Conservation (phyloP, 2,113 vertebrate genomes). For the Hippotragus niger region DNA sequence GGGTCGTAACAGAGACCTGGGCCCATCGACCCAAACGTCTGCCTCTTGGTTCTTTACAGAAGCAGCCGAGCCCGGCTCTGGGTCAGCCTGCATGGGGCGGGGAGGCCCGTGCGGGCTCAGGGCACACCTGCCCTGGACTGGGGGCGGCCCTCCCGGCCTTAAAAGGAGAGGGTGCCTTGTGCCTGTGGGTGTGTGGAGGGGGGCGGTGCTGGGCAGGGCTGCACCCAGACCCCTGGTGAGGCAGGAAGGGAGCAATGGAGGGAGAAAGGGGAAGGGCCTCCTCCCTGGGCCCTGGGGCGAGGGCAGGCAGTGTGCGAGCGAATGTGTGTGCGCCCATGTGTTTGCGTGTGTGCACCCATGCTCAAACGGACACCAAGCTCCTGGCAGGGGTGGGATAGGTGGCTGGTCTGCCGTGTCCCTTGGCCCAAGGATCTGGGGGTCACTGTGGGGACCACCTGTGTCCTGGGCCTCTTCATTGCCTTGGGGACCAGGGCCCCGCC, state of each 20-base stretch:
- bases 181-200: not conserved
- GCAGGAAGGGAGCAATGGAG: not conserved
- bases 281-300: not conserved
- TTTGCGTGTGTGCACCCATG: accelerated
- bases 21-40: not conserved
- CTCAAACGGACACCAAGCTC: accelerated
- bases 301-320: not conserved
- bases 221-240: not conserved
- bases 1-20: not conserved
- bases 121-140: not conserved
- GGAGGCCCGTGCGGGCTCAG: not conserved
- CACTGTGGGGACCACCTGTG: not conserved
- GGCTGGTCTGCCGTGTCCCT: not conserved
- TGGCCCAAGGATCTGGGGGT: not conserved
- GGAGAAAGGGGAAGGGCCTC: not conserved
- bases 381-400: not conserved
- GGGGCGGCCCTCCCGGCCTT: not conserved
- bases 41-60: not conserved
- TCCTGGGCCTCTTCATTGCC: not conserved
- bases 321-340: not conserved
- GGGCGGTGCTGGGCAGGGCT: not conserved
- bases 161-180: not conserved
- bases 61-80: not conserved
- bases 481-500: not conserved
- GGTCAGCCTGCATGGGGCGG: accelerated